A percentile compares a stretch with the other conserved stretches of the same genome.
These are phyloP conservation scores for Leptopilina syphax DNA, from an alignment of 2,888 invertebrate species.

Conservation along the genomic window DNA sequence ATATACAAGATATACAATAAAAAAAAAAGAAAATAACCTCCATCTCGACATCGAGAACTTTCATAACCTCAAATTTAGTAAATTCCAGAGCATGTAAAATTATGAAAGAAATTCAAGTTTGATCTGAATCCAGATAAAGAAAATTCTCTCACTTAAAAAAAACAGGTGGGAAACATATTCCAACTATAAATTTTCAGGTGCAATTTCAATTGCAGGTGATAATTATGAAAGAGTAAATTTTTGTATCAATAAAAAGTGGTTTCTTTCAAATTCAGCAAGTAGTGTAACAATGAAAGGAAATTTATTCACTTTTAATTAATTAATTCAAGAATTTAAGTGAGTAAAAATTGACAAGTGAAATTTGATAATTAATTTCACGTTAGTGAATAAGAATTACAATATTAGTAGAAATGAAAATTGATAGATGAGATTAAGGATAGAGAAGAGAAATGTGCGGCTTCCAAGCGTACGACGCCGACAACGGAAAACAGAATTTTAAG, in stretches of 20 bases:
- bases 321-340: no score
- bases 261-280: no score
- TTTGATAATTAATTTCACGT: not conserved
- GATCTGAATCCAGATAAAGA: not conserved
- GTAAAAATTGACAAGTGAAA: no score
- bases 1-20: not conserved
- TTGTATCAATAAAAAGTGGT: no score
- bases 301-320: no score
- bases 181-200: no score
- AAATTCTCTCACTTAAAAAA: no score
- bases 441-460: conserved; percentile 1
- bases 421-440: not conserved
- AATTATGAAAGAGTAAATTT: no score
- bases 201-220: no score
- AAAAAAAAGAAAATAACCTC: not conserved
- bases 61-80: not conserved
- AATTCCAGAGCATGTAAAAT: not conserved
- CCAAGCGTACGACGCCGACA: conserved; percentile 23
- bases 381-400: not conserved
- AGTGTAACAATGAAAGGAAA: no score
- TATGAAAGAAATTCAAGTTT: not conserved
- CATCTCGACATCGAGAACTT: not conserved
- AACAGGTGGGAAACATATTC: no score
- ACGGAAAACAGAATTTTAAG: not conserved
- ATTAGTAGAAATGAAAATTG: not conserved